phyloP scores from a whole-genome alignment of 2,113 vertebrate species.

The Urocitellus parryii region DNA sequence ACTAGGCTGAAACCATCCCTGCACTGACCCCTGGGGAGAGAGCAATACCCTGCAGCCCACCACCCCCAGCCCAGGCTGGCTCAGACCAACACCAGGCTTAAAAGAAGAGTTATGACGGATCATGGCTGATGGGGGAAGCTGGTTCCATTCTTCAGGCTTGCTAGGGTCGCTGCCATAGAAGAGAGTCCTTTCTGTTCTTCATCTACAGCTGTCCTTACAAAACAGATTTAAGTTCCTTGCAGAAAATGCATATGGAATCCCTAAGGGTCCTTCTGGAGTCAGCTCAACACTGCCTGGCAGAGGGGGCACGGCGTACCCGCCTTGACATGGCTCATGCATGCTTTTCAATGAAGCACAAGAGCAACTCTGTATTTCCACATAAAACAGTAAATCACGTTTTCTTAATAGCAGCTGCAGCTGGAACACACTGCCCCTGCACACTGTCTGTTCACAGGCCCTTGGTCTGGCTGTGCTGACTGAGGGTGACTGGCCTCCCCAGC shows the following conservation, averaged over 20 bases:
- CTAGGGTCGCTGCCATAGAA: not conserved
- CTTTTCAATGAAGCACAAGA: not conserved
- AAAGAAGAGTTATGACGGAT: not conserved
- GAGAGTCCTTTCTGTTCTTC: not conserved
- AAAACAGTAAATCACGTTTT: not conserved
- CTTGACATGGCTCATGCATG: no score
- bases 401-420: not conserved
- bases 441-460: not conserved
- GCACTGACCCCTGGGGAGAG: not conserved
- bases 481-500: not conserved
- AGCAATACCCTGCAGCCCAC: not conserved
- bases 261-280: not conserved
- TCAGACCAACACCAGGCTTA: not conserved
- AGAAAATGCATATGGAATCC: not conserved
- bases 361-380: not conserved
- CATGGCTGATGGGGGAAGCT: not conserved
- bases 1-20: not conserved
- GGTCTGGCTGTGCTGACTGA: not conserved
- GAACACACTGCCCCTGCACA: accelerated
- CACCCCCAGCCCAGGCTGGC: not conserved
- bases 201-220: not conserved
- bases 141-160: not conserved
- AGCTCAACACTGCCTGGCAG: not conserved
- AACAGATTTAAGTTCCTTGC: not conserved
- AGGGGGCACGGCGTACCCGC: not conserved